These are phyloP conservation scores for Tragelaphus scriptus DNA, from an alignment of 2,113 vertebrate genomes.

Conservation along the genomic window DNA sequence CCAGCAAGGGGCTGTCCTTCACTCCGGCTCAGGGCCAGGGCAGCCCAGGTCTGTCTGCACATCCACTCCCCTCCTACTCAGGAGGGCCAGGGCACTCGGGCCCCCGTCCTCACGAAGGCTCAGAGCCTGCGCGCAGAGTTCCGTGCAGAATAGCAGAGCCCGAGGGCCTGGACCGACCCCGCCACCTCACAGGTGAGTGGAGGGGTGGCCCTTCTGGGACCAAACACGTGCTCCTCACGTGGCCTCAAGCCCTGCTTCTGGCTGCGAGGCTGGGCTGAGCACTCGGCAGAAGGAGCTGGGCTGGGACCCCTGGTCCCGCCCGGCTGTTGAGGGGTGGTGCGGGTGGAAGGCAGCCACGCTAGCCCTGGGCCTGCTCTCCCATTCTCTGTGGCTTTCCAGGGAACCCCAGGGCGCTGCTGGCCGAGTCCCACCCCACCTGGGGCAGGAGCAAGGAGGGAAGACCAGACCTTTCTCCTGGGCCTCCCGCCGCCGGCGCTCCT, in stretches of 20 bases:
- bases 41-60: background rate
- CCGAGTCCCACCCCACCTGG: too few species aligned
- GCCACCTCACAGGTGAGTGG: rapidly evolving
- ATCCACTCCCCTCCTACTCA: rapidly evolving
- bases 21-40: rapidly evolving
- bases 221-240: background rate
- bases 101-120: rapidly evolving
- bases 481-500: constrained; percentile 92
- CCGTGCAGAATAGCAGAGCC: too few species aligned
- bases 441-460: rapidly evolving
- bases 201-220: rapidly evolving
- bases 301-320: background rate
- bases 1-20: background rate
- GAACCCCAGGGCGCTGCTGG: background rate
- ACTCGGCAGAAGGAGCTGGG: rapidly evolving
- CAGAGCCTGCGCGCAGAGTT: rapidly evolving
- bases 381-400: background rate
- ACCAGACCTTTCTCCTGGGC: constrained; percentile 93
- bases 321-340: rapidly evolving
- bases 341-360: too few species aligned
- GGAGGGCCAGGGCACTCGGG: background rate
- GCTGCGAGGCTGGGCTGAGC: too few species aligned
- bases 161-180: rapidly evolving
- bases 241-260: rapidly evolving
- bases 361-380: background rate